Conservation (phyloP, 2,113 vertebrate species). For the Capreolus pygargus region DNA sequence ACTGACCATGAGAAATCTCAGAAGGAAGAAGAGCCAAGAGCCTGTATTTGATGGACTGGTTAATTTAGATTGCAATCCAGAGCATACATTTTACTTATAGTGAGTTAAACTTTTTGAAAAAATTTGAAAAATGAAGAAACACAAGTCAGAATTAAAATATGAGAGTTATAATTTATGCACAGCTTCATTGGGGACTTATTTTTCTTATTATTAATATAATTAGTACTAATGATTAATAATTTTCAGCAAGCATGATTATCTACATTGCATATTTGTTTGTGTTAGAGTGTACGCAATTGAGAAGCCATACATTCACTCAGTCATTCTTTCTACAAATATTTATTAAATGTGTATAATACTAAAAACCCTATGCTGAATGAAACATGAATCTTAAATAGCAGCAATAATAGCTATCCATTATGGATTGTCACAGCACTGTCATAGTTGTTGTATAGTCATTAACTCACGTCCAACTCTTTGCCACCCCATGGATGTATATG, state of each 20-base stretch:
- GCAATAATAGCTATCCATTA: background rate
- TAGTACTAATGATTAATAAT: background rate
- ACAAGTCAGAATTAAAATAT: background rate
- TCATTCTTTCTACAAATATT: background rate
- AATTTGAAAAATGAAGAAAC: background rate
- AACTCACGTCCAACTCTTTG: background rate
- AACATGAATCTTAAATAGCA: background rate
- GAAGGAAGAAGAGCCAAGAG: background rate
- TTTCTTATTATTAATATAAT: background rate
- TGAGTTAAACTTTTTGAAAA: constrained; percentile 1
- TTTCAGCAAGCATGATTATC: background rate
- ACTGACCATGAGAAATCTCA: background rate
- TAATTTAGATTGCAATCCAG: background rate
- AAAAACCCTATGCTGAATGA: background rate
- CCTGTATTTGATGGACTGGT: background rate
- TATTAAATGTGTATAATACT: background rate
- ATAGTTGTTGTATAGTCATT: background rate
- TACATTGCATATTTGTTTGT: background rate
- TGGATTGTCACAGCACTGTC: background rate
- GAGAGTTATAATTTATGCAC: background rate
- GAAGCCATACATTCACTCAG: background rate
- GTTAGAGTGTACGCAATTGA: background rate
- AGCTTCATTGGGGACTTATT: background rate
- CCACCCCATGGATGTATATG: background rate
- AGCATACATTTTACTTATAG: background rate